Percentiles rank a stretch among this genome's conserved stretches.
Conservation (phyloP, 2,888 invertebrate genomes). For the Perizoma flavofasciatum region DNA sequence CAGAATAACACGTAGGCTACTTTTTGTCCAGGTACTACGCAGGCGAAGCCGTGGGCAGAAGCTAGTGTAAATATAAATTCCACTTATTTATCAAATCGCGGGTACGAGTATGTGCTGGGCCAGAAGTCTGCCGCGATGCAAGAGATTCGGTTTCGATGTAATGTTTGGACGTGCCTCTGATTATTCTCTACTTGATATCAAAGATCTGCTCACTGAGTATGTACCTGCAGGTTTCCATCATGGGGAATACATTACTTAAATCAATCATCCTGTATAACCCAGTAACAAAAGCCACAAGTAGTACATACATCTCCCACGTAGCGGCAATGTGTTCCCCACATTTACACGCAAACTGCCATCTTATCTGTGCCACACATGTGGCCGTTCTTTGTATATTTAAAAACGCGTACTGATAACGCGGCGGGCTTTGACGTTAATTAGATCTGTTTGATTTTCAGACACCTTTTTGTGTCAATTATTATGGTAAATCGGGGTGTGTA, state of each 20-base stretch:
- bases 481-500: not conserved
- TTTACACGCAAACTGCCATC: conserved; percentile 47
- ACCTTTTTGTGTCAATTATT: conserved; percentile 11
- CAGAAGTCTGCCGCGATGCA: no score
- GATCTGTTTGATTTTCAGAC: conserved; percentile 18
- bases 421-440: conserved; percentile 13
- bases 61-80: no score
- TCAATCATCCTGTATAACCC: conserved; percentile 41
- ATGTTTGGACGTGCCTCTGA: no score
- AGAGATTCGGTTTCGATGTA: no score
- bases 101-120: no score
- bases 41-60: no score
- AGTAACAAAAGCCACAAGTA: conserved; percentile 22
- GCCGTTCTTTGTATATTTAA: conserved; percentile 16
- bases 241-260: not conserved
- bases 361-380: conserved; percentile 41
- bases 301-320: conserved; percentile 55
- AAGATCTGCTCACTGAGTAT: no score
- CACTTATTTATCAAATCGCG: no score
- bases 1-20: no score
- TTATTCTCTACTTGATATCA: no score
- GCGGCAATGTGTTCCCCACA: conserved; percentile 60
- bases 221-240: no score
- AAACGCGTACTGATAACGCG: conserved; percentile 8
- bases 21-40: no score